Percentiles rank a stretch among this genome's conserved stretches.
Evolutionary conservation across 1,140 invertebrate genomes (phyloP).

Genomic region (Trachymyrmex cornetzi): DNA sequence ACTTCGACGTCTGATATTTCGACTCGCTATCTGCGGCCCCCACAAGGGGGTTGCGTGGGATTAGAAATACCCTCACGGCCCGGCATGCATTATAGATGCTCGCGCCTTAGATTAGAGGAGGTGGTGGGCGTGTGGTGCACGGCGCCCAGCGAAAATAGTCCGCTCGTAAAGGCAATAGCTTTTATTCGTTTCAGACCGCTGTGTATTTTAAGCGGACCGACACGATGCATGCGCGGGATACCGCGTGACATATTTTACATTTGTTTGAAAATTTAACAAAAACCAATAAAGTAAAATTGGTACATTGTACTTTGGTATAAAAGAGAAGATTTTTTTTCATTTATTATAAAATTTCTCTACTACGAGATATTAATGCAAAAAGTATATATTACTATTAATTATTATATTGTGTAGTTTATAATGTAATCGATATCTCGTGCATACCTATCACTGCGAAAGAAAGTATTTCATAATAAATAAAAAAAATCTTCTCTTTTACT

Average conservation of each 20-base stretch:
- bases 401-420: neutral
- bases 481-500: neutral
- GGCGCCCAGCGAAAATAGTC: conserved; percentile 65
- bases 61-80: conserved; percentile 71
- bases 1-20: conserved; percentile 71
- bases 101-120: conserved; percentile 66
- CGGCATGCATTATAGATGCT: conserved; percentile 75
- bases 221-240: conserved; percentile 41
- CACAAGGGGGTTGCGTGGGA: conserved; percentile 41
- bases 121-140: conserved; percentile 43
- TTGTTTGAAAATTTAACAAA: neutral
- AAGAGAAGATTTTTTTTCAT: neutral
- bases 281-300: neutral
- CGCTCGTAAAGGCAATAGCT: conserved; percentile 67
- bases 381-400: neutral
- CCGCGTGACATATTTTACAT: neutral
- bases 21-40: conserved; percentile 28
- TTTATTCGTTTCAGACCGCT: conserved; percentile 40
- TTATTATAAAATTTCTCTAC: neutral
- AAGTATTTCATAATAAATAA: neutral
- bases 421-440: neutral
- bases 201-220: conserved; percentile 47
- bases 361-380: neutral
- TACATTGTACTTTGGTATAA: neutral
- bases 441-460: neutral